Evolutionary conservation across 1,140 invertebrate species (phyloP), one percentile per base, ranked within the genome.

Genomic region (Gyrodactylus salaris): DNA sequence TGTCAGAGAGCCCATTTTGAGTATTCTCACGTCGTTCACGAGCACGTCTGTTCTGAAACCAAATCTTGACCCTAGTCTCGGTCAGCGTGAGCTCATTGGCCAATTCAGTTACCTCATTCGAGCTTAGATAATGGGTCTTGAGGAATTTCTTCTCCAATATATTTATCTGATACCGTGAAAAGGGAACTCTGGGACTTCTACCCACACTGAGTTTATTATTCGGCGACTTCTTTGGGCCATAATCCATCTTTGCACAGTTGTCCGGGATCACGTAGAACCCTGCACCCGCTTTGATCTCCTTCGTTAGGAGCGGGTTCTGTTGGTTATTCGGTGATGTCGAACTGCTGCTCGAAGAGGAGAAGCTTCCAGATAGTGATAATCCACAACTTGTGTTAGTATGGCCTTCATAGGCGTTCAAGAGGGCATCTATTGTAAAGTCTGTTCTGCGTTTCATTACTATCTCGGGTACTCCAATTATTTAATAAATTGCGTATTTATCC

Each of bases 41-140:
- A 0, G 86, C 86, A 71, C 86, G 79, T 69, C 86, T 81, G 79
- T 87, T 87, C 81, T 87, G 86, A 77, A 87, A 87, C 86, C 86
- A 87, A 76, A 87, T 87, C 82, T 87, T 87, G 16, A 84, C 84
- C 76, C 84, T 79, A 71, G 78, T 84, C 74, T 84, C 82, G 0
- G 82, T 83, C 27, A 85, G 78, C 68, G 81, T 76, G 22, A 85
- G 78, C 1, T 77, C 74, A 20, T 78, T 76, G 0, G 84, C 82
- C 68, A 85, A 77, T 20, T 81, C 78, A 0, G 78, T 24, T 16
- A 84, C 84, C 27, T 84, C 83, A 22, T 80, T 79, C 70, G 81
- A 81, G 24, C 82, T 81, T 0, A 85, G 77, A 75, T 85, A 85
- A 25, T 83, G 81, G 25, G 78, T 81, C 20, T 75, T 76, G 7